Percentiles rank a stretch among this genome's conserved stretches.
Evolutionary conservation across 1,140 invertebrate species (phyloP).

Genomic region (Drosophila subpulchrella): DNA sequence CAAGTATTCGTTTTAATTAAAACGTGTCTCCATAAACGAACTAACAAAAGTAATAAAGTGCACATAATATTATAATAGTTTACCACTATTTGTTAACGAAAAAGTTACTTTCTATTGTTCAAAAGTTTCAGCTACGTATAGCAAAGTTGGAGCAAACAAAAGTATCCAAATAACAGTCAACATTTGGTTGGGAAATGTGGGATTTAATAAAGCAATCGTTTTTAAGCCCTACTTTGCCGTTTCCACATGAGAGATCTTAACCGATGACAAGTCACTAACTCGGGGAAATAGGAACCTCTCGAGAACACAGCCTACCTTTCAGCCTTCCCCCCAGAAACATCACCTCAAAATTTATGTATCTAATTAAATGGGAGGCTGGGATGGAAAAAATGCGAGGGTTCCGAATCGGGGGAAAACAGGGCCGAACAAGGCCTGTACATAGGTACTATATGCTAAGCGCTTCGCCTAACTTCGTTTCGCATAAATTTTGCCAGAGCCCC

Average conservation of each 20-base stretch:
- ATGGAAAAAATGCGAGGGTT: constrained; percentile 16
- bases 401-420: constrained; percentile 14
- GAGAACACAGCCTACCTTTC: constrained; percentile 30
- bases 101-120: neutral
- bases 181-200: too few relatives aligned
- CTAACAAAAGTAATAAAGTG: neutral
- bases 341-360: constrained; percentile 63
- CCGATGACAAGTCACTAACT: constrained; percentile 38
- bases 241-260: constrained; percentile 12
- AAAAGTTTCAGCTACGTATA: neutral
- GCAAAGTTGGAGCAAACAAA: neutral
- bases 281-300: constrained; percentile 5
- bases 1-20: constrained; percentile 1
- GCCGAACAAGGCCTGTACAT: constrained; percentile 6
- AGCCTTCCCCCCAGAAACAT: constrained; percentile 22
- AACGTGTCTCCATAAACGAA: neutral
- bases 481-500: constrained; percentile 59
- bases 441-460: constrained; percentile 65
- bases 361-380: constrained; percentile 70
- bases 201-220: neutral
- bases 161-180: neutral
- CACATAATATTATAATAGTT: neutral
- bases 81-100: neutral
- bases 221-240: neutral
- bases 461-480: constrained; percentile 64